Evolutionary conservation across 2,888 invertebrate genomes (phyloP), one percentile per base, ranked within the genome.

Genomic region (Agonopterix heracliana): DNA sequence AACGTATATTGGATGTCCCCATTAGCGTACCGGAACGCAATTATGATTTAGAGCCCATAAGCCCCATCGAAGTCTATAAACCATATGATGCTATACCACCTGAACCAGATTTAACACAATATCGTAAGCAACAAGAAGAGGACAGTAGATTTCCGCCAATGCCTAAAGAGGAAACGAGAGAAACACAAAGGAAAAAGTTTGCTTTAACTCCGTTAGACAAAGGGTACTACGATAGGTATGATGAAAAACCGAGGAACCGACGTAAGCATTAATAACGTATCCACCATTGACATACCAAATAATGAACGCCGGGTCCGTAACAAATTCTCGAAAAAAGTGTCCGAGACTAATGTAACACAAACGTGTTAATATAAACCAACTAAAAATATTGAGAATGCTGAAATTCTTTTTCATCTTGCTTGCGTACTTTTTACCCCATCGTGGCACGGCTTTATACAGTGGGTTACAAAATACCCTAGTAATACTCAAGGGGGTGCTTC

Each of bases 201-300:
- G 80, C 80, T 0, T 57, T 76, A 4, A 77, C 79, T 9, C 80
- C 80, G 8, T 54, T 62, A 4, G 78, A 80, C 38, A 63, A 66
- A 42, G 78, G 69, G 34, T 80, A 68, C 51, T 80, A 63, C 42
- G 68, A 73, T 26, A 26, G 1, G 11, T 47, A 57, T 0, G 56
- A 55, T 1, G 13, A 48, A 3, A 63, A 58, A 11, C 54, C 51
- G 34, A 34, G 47, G 8, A 48, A 51, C 3, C 34, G 57, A 48
- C 47, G 76, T 76, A 62, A 67, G 78, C 68, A 54, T 51, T 51
- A 49, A 49, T 35, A 3, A 17, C 17, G 11, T 8, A 14, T 17
- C 14, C 9, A 11, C 11, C 9, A 9, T 41, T 7, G 35, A 35
- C 9, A 35, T 8, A 35, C 9, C 9, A 35, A 35, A 35, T n/a